phyloP scores from a whole-genome alignment of 2,113 vertebrate genomes.

The Odontophorus gujanensis region DNA sequence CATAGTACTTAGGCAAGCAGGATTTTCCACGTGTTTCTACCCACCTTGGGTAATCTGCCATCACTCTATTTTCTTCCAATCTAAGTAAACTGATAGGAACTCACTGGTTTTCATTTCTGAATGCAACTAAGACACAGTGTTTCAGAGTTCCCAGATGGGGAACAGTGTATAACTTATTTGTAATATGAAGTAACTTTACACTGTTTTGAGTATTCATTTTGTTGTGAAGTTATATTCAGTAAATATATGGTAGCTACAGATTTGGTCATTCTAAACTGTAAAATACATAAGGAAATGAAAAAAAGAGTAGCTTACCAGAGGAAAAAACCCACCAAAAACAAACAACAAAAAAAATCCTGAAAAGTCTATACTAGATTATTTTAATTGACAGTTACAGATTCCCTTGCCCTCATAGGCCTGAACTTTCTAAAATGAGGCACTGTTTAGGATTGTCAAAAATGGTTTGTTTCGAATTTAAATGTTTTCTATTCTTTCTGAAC shows the following conservation, averaged over 20 bases:
- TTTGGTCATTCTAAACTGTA: neutral
- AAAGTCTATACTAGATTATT: slow-evolving; percentile 34
- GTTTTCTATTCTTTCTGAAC: slow-evolving; percentile 7
- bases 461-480: slow-evolving; percentile 4
- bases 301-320: neutral
- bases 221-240: neutral
- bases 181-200: neutral
- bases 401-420: neutral
- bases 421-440: slow-evolving; percentile 3
- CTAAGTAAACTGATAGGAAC: neutral
- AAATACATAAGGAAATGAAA: neutral
- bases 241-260: neutral
- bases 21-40: slow-evolving; percentile 51
- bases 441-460: slow-evolving; percentile 26
- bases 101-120: neutral
- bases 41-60: neutral
- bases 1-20: neutral
- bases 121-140: neutral
- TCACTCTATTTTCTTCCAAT: neutral
- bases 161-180: neutral
- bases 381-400: slow-evolving; percentile 16
- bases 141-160: neutral
- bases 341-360: neutral
- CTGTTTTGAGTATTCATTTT: neutral
- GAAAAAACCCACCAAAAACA: neutral